Evolutionary conservation across 1,140 invertebrate genomes (phyloP), one percentile per base, ranked within the genome.

Genomic region (Calliphora vicina): DNA sequence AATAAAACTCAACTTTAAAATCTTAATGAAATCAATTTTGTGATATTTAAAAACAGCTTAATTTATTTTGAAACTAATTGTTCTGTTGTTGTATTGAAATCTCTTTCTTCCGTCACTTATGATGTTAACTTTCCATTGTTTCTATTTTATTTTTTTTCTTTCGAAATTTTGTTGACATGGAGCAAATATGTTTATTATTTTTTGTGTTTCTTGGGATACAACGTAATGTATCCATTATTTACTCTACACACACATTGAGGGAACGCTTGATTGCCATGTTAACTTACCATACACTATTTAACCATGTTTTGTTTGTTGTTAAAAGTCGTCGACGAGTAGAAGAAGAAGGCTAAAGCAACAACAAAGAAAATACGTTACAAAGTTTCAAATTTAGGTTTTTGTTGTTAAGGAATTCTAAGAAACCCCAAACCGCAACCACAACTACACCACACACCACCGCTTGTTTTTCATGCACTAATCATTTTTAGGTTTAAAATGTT

Each of bases 181-280:
- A 67, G 61, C 61, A 67, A 67, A 67, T 67, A 67, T 67, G 23
- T 67, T 67, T 67, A 25, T 67, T 67, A 67, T 67, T 67, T 17
- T 67, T 23, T 67, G 61, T 67, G 20, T 67, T 25, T 23, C 61
- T 67, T 23, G 61, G 61, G 61, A 25, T 23, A 67, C 61, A 67
- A 10, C n/a, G 23, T 12, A 67, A 67, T 23, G n/a, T 23, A 8
- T 67, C 2, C 61, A 23, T 67, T 67, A 67, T 67, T 67, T 67
- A 67, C 61, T 67, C 25, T 6, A 67, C 61, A 20, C 2, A 67
- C 61, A 67, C 61, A 67, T 23, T 67, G 9, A 23, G 8, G 20
- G 12, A 67, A 67, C 20, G 74, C 74, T 45, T 78, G 74, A 78
- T 78, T 78, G 74, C 74, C 74, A 78, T 78, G 74, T 43, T 43